Base-by-base conservation (phyloP, 2,113 vertebrate species). In the Pipra filicauda region DNA sequence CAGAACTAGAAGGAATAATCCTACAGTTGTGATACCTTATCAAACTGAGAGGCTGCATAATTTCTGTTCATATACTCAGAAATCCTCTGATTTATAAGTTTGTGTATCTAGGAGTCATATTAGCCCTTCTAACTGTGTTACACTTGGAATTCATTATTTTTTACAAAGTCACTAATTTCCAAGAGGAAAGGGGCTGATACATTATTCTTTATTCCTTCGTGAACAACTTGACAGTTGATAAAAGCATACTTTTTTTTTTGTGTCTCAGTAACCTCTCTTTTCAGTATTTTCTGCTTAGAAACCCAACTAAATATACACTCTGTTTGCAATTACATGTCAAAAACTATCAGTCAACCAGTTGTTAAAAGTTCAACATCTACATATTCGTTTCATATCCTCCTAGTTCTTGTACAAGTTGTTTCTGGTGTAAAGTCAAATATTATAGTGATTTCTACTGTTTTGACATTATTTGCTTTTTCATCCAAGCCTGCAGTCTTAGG, bases 331-430 rank as follows among this genome's bases (percentile, higher is more conserved):
- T 89, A 79, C 74, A 23, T 33, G 61, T 93, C 85, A 84, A 89
- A 95, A 54, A 65, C 58, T 76, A 91, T 96, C 89, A 93, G 74
- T 96, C 89, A 97, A 61, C 1, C 62, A 64, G 71, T 54, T 91
- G 71, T 76, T 76, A 73, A 88, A 89, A 91, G 89, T 89, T 97
- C 95, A 95, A 43, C n/a, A 91, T 94, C 70, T 96, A 70, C 74
- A 89, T 89, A 82, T 93, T 93, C 0, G 21, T 76, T 89, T 76
- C 2, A 2, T 41, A 95, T 69, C 18, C 48, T 87, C 15, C 43
- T 75, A n/a, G 61, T 54, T 89, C 76, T 85, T 76, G 31, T 54
- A 79, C 52, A 92, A 65, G 54, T 67, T 87, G n/a, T 89, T 92
- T 88, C 66, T 79, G 58, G 28, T 93, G 46, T 52, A 67, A 88